Percentiles rank a stretch among this genome's conserved stretches.
These are phyloP conservation scores for Oxyura jamaicensis DNA, from an alignment of 2,113 vertebrate genomes.

Conservation along the genomic window DNA sequence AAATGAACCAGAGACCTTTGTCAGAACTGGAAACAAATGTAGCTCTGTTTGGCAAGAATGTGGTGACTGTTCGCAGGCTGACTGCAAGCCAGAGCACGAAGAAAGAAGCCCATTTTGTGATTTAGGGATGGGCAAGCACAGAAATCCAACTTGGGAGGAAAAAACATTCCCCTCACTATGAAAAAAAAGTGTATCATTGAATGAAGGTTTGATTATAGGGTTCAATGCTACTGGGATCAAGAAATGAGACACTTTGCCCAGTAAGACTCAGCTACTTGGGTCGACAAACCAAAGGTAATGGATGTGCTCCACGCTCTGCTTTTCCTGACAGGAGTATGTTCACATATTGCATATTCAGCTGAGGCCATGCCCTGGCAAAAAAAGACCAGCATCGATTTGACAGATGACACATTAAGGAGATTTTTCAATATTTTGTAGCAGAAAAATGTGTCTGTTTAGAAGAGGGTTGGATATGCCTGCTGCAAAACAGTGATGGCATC, in stretches of 20 bases:
- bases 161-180: neutral
- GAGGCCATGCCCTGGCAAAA: neutral
- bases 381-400: neutral
- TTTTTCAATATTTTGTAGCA: neutral
- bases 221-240: neutral
- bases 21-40: conserved; percentile 34
- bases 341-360: neutral
- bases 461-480: neutral
- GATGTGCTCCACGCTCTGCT: neutral
- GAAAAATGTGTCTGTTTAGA: neutral
- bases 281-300: neutral
- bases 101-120: conserved; percentile 11
- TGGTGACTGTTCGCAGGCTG: conserved; percentile 31
- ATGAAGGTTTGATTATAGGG: no score
- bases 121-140: neutral
- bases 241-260: neutral
- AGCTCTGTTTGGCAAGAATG: conserved; percentile 34
- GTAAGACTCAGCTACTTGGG: neutral
- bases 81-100: conserved; percentile 32
- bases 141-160: neutral
- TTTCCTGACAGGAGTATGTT: neutral
- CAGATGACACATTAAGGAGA: neutral
- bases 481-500: neutral
- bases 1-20: conserved; percentile 28
- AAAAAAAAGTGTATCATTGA: neutral